A percentile compares a stretch with the other conserved stretches of the same genome.
Conservation (phyloP, 2,113 vertebrate species). For the Otus sunia region DNA sequence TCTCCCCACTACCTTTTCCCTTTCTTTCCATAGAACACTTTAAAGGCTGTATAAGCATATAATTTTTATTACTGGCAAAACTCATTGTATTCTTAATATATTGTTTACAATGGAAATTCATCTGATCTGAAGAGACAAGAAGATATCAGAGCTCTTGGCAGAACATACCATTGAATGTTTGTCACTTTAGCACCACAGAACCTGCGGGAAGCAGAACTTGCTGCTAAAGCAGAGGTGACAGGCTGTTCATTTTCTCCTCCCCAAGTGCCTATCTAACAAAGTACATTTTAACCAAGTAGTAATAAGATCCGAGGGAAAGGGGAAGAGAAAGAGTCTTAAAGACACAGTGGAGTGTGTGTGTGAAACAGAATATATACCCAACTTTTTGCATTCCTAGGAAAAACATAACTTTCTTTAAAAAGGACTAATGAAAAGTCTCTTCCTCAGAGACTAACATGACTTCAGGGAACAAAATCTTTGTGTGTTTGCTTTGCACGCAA, state of each 20-base stretch:
- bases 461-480: not conserved
- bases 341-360: not conserved
- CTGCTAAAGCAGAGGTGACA: not conserved
- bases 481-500: not conserved
- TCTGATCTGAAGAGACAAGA: not conserved
- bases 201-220: not conserved
- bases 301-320: not conserved
- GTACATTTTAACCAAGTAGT: not conserved
- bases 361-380: not conserved
- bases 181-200: not conserved
- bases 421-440: not conserved
- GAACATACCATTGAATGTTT: not conserved
- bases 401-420: not conserved
- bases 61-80: not conserved
- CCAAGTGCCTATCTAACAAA: not conserved
- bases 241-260: not conserved
- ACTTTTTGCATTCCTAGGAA: not conserved
- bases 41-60: not conserved
- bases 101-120: not conserved
- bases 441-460: not conserved
- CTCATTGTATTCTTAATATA: not conserved
- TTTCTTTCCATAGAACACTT: not conserved
- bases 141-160: not conserved
- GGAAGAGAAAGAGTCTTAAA: not conserved
- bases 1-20: not conserved